Evolutionary conservation across 2,797 vertebrate genomes (phyloP), one percentile per base, ranked within the genome.

Genomic region (Pseudopleuronectes americanus): DNA sequence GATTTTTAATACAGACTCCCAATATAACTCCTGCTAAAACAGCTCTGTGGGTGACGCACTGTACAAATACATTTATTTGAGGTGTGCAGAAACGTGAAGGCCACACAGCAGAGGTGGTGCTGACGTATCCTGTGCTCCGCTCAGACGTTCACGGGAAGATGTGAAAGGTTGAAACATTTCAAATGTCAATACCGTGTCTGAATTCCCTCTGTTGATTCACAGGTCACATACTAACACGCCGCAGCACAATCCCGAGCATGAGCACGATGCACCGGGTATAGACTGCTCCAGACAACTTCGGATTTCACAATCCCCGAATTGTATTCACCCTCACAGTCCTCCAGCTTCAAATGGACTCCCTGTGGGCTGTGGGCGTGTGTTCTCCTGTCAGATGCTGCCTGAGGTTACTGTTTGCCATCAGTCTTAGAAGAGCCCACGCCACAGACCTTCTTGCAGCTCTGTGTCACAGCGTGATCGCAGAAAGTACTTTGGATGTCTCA

Each of bases 261-360:
- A 80, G 68, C 23, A 54, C 76, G 47, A 74, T 68, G 38, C 21
- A 56, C 68, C 63, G 17, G 0, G 9, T 71, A 71, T 59, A 70
- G 53, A 82, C 78, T 79, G 17, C 64, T 56, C 17, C 61, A 59
- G 36, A 65, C 23, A 68, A 68, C 60, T 59, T 14, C 16, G 49
- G 45, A 22, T 68, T 65, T 64, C 49, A 74, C 31, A 89, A 85
- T 86, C 85, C 74, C 68, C 49, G 63, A 76, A 88, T 87, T 57
- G 75, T 72, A 88, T 91, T 89, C 85, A 73, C 60, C 36, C 83
- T 78, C 84, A 88, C 86, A 84, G 63, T 76, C 80, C 69, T 77
- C 36, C 57, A 21, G 70, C 70, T 73, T 75, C 76, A 80, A 70
- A 89, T 65, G 74, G 72, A 80, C 71, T 48, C 81, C 89, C 84